phyloP scores from a whole-genome alignment of 1,140 invertebrate genomes.

The Cryptotermes secundus region DNA sequence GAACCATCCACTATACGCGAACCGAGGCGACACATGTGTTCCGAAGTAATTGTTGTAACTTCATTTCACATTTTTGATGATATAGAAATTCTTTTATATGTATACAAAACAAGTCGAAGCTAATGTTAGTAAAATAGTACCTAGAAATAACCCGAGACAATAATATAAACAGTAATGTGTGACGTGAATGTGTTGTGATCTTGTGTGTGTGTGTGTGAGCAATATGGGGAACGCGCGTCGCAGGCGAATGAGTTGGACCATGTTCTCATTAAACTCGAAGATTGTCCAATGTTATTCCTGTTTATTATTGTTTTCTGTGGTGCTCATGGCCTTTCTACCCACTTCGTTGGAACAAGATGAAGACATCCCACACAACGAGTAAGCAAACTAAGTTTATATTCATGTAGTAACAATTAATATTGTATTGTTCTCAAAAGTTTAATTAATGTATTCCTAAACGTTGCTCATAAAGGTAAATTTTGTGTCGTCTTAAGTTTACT shows the following conservation, averaged over 20 bases:
- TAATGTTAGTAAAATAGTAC: too few species aligned
- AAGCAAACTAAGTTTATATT: slow-evolving; percentile 49
- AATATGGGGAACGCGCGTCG: not conserved
- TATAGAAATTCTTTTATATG: too few species aligned
- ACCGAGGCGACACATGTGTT: too few species aligned
- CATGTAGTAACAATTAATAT: not conserved
- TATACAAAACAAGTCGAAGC: too few species aligned
- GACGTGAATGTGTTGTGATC: not conserved
- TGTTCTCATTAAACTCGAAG: not conserved
- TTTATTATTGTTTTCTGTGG: not conserved
- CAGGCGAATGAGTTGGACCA: not conserved
- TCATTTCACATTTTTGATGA: too few species aligned
- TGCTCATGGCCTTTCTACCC: slow-evolving; percentile 37
- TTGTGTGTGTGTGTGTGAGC: not conserved
- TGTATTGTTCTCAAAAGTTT: too few species aligned
- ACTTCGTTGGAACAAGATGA: slow-evolving; percentile 68
- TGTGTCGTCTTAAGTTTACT: too few species aligned
- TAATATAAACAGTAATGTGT: not conserved
- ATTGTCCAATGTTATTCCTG: not conserved
- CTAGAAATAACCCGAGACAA: too few species aligned
- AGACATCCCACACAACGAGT: slow-evolving; percentile 83
- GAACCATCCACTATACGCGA: too few species aligned
- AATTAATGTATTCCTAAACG: too few species aligned
- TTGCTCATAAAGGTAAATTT: too few species aligned
- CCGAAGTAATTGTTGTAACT: too few species aligned